Evolutionary conservation across 2,797 vertebrate genomes (phyloP).

Genomic region (Tamandua tetradactyla): DNA sequence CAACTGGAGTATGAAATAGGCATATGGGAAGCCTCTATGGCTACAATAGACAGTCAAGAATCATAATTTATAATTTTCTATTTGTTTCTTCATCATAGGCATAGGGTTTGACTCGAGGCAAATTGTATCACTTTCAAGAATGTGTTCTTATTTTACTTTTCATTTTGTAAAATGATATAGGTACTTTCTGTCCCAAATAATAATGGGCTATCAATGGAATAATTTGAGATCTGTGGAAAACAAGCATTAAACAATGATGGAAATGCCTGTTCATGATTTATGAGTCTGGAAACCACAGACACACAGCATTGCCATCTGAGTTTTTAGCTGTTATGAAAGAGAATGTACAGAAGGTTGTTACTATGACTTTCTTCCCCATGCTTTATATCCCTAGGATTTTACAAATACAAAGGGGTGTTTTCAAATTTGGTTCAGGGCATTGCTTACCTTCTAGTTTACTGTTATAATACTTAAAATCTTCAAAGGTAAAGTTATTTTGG

Average conservation of each 20-base stretch:
- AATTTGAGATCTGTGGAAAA: background rate
- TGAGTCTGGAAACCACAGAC: background rate
- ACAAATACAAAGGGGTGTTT: background rate
- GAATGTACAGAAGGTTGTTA: background rate
- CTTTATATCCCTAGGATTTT: background rate
- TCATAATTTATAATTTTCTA: background rate
- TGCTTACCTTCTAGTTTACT: background rate
- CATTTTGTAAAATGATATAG: background rate
- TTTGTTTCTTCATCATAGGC: background rate
- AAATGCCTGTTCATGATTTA: background rate
- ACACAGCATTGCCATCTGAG: background rate
- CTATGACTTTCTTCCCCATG: background rate
- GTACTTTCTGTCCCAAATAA: background rate
- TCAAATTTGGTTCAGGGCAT: background rate
- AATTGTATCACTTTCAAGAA: background rate
- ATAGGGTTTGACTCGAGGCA: background rate
- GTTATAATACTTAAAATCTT: background rate
- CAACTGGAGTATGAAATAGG: background rate
- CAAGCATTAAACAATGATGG: background rate
- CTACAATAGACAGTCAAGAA: background rate
- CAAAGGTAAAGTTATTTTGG: background rate
- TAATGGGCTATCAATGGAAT: background rate
- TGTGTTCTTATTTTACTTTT: background rate
- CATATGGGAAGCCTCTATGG: background rate
- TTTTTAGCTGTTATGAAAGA: slow-evolving; percentile 18